phyloP scores from a whole-genome alignment of 2,113 vertebrate genomes.

The Catharus bicknelli region DNA sequence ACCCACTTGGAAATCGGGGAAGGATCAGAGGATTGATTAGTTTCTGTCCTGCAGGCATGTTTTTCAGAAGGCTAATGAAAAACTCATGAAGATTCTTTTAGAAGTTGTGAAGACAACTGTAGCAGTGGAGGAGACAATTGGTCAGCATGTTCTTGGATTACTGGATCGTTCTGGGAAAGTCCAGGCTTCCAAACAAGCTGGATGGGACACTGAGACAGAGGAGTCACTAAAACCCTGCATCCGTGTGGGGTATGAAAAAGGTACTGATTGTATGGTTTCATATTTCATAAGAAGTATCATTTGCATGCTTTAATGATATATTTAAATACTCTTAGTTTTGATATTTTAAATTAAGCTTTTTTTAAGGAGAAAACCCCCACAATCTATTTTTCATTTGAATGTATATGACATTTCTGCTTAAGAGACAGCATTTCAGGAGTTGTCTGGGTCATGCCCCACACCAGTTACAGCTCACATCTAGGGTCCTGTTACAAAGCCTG shows the following conservation, averaged over 20 bases:
- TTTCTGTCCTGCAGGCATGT: conserved; percentile 70
- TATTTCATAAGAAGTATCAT: not conserved
- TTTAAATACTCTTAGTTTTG: not conserved
- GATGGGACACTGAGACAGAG: conserved; percentile 70
- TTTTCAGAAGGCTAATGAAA: conserved; percentile 82
- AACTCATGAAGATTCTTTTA: conserved; percentile 84
- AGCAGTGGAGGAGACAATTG: conserved; percentile 91
- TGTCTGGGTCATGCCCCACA: not conserved
- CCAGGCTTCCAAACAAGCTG: conserved; percentile 55
- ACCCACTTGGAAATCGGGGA: not conserved
- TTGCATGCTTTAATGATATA: not conserved
- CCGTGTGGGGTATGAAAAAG: conserved; percentile 66
- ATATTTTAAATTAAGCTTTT: not conserved
- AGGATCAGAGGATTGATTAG: conserved; percentile 10
- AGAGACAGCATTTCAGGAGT: not conserved
- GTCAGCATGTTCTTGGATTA: conserved; percentile 84
- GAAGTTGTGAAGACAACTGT: conserved; percentile 92
- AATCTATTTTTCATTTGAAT: not conserved
- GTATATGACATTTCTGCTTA: not conserved
- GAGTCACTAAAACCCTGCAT: conserved; percentile 46
- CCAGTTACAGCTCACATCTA: not conserved
- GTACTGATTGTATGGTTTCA: conserved; percentile 46
- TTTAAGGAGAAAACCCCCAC: rapidly evolving
- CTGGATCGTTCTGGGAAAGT: conserved; percentile 73
- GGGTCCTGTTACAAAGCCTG: not conserved